A percentile compares a stretch with the other conserved stretches of the same genome.
These are phyloP conservation scores for Patella vulgata DNA, from an alignment of 1,140 invertebrate genomes.

Conservation along the genomic window DNA sequence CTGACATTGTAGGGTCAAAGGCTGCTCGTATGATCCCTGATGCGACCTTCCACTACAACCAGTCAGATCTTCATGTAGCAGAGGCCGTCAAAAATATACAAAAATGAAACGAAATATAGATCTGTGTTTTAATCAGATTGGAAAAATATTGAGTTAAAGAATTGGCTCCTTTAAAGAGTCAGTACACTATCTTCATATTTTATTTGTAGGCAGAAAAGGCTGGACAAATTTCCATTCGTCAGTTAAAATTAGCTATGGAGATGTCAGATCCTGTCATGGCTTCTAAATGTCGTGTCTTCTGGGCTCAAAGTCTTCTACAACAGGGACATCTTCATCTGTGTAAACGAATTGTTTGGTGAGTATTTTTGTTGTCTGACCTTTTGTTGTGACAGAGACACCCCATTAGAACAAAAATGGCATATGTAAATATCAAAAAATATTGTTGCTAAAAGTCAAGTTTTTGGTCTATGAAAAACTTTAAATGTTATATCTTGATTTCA, in stretches of 20 bases:
- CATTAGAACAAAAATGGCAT: background rate
- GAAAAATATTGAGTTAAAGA: background rate
- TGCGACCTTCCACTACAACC: too few species aligned
- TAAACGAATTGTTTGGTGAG: conserved; percentile 73
- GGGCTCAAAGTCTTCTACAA: conserved; percentile 88
- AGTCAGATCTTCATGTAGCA: too few species aligned
- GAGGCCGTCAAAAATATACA: too few species aligned
- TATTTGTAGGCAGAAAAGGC: conserved; percentile 80
- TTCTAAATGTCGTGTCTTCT: conserved; percentile 84
- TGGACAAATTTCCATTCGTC: conserved; percentile 84
- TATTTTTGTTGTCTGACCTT: background rate
- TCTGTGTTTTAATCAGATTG: too few species aligned
- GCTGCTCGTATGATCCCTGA: too few species aligned
- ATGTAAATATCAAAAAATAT: too few species aligned
- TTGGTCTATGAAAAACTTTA: too few species aligned
- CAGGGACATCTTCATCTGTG: conserved; percentile 75
- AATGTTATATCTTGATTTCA: too few species aligned
- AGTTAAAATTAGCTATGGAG: conserved; percentile 81
- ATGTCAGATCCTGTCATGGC: conserved; percentile 83
- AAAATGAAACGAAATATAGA: too few species aligned
- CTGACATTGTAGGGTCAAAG: too few species aligned
- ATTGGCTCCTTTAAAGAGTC: background rate
- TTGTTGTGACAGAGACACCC: background rate
- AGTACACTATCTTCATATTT: background rate
- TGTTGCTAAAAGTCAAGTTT: too few species aligned